phyloP scores from a whole-genome alignment of 2,797 vertebrate genomes.

The Glossophaga mutica region DNA sequence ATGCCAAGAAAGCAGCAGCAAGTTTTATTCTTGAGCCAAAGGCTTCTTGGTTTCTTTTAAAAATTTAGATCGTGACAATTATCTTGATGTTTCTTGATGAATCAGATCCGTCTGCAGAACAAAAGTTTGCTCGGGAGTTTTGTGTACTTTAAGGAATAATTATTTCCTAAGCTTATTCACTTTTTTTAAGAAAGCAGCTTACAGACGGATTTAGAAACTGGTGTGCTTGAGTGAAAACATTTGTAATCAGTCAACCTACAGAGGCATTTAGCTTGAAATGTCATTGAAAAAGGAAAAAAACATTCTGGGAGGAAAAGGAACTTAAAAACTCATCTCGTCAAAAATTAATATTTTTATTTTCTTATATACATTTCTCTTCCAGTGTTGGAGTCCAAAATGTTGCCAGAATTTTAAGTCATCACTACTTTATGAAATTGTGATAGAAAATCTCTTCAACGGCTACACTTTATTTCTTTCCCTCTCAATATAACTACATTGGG shows the following conservation, averaged over 20 bases:
- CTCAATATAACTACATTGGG: neutral
- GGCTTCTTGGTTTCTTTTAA: constrained; percentile 82
- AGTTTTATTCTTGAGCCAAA: constrained; percentile 83
- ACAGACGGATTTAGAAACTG: constrained; percentile 80
- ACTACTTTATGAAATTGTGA: constrained; percentile 33
- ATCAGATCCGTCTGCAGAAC: constrained; percentile 82
- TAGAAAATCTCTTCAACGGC: neutral
- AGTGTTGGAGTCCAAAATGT: neutral
- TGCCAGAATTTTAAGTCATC: neutral
- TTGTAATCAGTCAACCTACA: constrained; percentile 80
- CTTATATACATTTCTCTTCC: constrained; percentile 54
- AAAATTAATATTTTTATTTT: constrained; percentile 57
- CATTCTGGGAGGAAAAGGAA: constrained; percentile 51
- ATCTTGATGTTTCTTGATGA: constrained; percentile 85
- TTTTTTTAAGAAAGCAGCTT: constrained; percentile 79
- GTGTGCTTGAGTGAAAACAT: constrained; percentile 80
- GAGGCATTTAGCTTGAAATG: constrained; percentile 74
- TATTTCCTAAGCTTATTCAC: constrained; percentile 82
- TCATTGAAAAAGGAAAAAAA: constrained; percentile 57
- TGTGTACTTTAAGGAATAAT: constrained; percentile 71
- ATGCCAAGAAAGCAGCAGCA: constrained; percentile 83
- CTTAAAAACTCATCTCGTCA: constrained; percentile 42
- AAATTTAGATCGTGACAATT: constrained; percentile 87
- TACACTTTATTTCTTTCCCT: neutral
- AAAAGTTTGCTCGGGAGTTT: constrained; percentile 78